Conservation (phyloP, 1,140 invertebrate genomes). For the Drosophila serrata region DNA sequence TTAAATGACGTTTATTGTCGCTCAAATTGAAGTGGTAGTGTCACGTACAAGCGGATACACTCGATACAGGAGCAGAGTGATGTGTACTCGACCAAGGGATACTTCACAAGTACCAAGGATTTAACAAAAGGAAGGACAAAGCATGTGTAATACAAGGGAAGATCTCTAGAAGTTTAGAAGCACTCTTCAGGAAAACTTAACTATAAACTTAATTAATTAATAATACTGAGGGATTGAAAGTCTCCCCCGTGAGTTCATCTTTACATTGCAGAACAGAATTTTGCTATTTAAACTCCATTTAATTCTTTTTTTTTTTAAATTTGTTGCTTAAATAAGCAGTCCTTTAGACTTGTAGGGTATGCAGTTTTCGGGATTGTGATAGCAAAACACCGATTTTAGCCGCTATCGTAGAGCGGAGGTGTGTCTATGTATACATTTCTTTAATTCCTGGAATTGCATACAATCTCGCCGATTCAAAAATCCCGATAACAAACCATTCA, state of each 20-base stretch:
- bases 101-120: background rate
- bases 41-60: slow-evolving; percentile 12
- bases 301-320: background rate
- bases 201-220: background rate
- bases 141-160: background rate
- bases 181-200: background rate
- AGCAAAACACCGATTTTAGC: background rate
- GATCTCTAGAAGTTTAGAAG: background rate
- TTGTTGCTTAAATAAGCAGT: no score
- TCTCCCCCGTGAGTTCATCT: background rate
- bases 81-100: slow-evolving; percentile 1
- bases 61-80: background rate
- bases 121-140: background rate
- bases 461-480: slow-evolving; percentile 42
- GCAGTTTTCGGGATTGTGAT: background rate
- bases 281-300: background rate
- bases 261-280: background rate
- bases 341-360: slow-evolving; percentile 1
- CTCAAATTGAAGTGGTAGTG: slow-evolving; percentile 36
- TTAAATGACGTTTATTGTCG: slow-evolving; percentile 51
- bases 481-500: slow-evolving; percentile 36
- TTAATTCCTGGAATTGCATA: slow-evolving; percentile 36
- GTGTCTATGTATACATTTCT: background rate
- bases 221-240: no score
- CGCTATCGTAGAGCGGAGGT: slow-evolving; percentile 14